Evolutionary conservation across 2,888 invertebrate genomes (phyloP), one percentile per base, ranked within the genome.

Genomic region (Thyatira batis): DNA sequence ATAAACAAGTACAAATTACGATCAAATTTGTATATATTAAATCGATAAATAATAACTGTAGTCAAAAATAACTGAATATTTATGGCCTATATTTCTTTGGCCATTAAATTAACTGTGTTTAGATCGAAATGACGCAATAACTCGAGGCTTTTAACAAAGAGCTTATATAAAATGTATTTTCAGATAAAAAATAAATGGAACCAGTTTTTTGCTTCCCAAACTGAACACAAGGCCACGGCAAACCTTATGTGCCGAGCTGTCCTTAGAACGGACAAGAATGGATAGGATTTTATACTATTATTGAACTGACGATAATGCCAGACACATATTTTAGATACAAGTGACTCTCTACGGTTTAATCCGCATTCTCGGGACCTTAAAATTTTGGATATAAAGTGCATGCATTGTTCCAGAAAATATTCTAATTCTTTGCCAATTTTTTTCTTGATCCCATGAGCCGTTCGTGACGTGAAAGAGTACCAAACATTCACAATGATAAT

Each of bases 161-260:
- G 30, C 20, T 54, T 54, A 48, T 21, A 52, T 44, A 46, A 45
- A 48, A 30, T 11, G 0, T 55, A 54, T 51, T 51, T 44, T 48
- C 45, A 27, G 43, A 55, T 20, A 54, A 58, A 62, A 64, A 62
- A 54, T 20, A 21, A 55, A 49, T 45, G 30, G 51, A 56, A 65
- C 57, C 65, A 59, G 61, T 67, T 58, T 46, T 46, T 48, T 48
- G 48, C 48, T 46, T 46, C 46, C 39, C 27, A 48, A 28, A 20
- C 48, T 17, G 27, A 48, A 20, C 10, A 2, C 48, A 48, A 48
- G 48, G 48, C 28, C 48, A 48, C 20, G 11, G 5, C 11, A 48
- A 11, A 39, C 17, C 17, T 39, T 39, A 17, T 39, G 39, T 39
- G 39, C 39, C 17, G 17, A 8, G 39, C n/a, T 33, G 4, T 39